phyloP scores from a whole-genome alignment of 2,797 vertebrate species.

The Falco columbarius region DNA sequence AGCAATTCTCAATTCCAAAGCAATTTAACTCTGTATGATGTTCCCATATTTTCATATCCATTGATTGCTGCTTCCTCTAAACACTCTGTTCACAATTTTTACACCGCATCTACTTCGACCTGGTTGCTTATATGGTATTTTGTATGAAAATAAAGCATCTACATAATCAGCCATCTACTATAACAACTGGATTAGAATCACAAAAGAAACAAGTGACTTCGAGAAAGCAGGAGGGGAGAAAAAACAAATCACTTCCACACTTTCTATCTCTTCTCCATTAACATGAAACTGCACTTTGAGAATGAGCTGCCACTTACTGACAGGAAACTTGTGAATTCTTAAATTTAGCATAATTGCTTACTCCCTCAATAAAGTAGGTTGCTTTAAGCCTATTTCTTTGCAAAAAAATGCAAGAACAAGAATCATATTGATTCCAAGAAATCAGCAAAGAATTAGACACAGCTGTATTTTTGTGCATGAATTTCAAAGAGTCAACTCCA shows the following conservation, averaged over 20 bases:
- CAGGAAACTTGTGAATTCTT: not conserved
- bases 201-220: not conserved
- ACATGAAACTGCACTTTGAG: not conserved
- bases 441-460: not conserved
- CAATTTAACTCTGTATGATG: not conserved
- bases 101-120: not conserved
- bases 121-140: not conserved
- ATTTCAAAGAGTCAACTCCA: not conserved
- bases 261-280: not conserved
- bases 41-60: not conserved
- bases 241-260: rapidly evolving
- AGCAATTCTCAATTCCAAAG: not conserved
- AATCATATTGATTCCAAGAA: not conserved
- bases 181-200: not conserved
- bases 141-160: not conserved
- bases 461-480: not conserved
- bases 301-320: not conserved
- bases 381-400: not conserved
- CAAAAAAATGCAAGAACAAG: not conserved
- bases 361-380: not conserved
- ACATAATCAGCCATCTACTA: not conserved
- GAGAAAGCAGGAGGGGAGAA: not conserved
- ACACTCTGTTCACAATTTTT: not conserved
- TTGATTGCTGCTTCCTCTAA: not conserved
- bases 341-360: not conserved